Base-by-base conservation (phyloP, 2,888 invertebrate genomes). In the Operophtera brumata region DNA sequence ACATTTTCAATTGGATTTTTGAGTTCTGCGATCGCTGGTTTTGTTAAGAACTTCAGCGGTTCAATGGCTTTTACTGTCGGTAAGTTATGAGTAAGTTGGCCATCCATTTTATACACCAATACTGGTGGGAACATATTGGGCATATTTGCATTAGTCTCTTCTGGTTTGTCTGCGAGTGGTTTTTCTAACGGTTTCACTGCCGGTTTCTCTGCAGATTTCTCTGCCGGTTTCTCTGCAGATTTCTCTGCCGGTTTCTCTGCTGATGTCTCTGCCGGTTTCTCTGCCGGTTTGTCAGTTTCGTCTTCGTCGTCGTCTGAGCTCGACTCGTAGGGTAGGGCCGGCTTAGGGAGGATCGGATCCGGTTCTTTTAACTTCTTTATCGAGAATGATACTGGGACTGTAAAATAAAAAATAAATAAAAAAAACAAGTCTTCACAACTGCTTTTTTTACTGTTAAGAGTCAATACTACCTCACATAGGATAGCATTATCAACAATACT, bases 361-460 rank as follows among this genome's bases (percentile, higher is more conserved):
- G 93, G 93, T 53, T 95, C 96, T 75, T 96, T 96, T 0, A 93
- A 89, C 75, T 96, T 96, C 71, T 94, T 95, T 37, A 96, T 96
- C 0, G 96, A 96, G 78, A 96, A 97, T 54, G 95, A 94, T 0
- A 97, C 96, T 0, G 96, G 94, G 8, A 92, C 94, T 94, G 80
- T 14, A 39, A 55, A 35, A 51, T 12, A 44, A 10, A 41, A 45
- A 12, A 30, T 12, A 32, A n/a, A 11, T 11, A n/a, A n/a, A n/a
- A n/a, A n/a, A n/a, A n/a, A n/a, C n/a, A n/a, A n/a, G n/a, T n/a
- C n/a, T n/a, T n/a, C n/a, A n/a, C n/a, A n/a, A n/a, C n/a, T n/a
- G n/a, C n/a, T n/a, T n/a, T n/a, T n/a, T n/a, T n/a, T n/a, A n/a
- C n/a, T n/a, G n/a, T n/a, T n/a, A n/a, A n/a, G n/a, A n/a, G n/a